phyloP scores from a whole-genome alignment of 2,113 vertebrate genomes.

The Hyla sarda region DNA sequence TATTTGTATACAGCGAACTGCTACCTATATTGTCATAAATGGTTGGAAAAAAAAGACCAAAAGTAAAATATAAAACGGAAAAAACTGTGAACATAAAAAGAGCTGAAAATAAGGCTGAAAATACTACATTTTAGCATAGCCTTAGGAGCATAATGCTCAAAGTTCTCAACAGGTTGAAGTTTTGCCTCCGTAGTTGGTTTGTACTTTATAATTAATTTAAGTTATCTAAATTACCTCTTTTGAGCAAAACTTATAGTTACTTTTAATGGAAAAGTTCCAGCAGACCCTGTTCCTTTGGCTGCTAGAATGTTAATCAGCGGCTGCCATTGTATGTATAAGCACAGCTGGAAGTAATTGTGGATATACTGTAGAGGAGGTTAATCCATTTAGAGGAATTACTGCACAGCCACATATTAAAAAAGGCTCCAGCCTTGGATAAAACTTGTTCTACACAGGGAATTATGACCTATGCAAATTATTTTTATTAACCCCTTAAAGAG shows the following conservation, averaged over 20 bases:
- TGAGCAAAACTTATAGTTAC: neutral
- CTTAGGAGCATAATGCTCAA: neutral
- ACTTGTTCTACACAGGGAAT: neutral
- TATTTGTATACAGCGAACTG: too few relatives aligned
- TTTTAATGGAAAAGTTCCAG: slow-evolving; percentile 10
- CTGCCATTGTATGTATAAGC: neutral
- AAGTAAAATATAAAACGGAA: too few relatives aligned
- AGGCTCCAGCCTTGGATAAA: neutral
- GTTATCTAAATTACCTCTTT: neutral
- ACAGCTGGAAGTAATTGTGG: slow-evolving; percentile 29
- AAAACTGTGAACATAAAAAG: too few relatives aligned
- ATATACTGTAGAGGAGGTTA: slow-evolving; percentile 12
- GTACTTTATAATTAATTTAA: slow-evolving; percentile 1
- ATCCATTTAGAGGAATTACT: slow-evolving; percentile 31
- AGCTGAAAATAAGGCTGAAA: too few relatives aligned
- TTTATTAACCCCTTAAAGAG: too few relatives aligned
- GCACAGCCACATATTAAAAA: slow-evolving; percentile 18
- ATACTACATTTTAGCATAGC: too few relatives aligned
- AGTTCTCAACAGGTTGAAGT: neutral
- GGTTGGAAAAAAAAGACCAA: too few relatives aligned
- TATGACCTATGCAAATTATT: neutral
- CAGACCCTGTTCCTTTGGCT: neutral
- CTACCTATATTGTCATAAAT: too few relatives aligned
- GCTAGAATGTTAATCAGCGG: slow-evolving; percentile 22
- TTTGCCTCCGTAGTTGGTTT: neutral